Evolutionary conservation across 1,140 invertebrate species (phyloP).

Genomic region (Tetragnatha versicolor): DNA sequence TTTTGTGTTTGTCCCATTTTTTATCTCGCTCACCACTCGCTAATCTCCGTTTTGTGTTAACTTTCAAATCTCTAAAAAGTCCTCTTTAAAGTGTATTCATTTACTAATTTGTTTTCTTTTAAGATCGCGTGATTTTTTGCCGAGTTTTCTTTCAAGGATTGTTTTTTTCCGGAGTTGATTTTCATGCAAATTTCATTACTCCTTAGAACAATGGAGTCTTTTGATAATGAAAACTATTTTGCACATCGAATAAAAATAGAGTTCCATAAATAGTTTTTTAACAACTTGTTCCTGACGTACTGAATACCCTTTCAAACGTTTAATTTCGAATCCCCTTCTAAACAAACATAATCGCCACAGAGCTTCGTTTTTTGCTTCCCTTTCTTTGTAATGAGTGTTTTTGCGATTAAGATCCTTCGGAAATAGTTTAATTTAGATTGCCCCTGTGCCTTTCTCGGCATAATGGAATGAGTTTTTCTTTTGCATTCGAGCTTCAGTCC

Average conservation of each 20-base stretch:
- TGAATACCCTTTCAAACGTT: background rate
- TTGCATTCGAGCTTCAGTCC: too few relatives aligned
- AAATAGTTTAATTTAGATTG: background rate
- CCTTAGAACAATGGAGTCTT: slow-evolving; percentile 20
- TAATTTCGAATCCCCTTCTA: background rate
- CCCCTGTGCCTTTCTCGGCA: background rate
- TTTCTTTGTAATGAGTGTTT: too few relatives aligned
- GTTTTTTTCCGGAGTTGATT: slow-evolving; percentile 22
- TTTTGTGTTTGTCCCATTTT: slow-evolving; percentile 11
- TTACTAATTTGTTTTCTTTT: slow-evolving; percentile 43
- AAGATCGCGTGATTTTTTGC: slow-evolving; percentile 6
- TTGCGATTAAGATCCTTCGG: background rate
- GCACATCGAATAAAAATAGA: slow-evolving; percentile 1
- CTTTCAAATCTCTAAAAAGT: slow-evolving; percentile 7
- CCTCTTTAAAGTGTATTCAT: slow-evolving; percentile 17
- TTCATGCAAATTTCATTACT: slow-evolving; percentile 44
- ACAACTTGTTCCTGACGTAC: background rate
- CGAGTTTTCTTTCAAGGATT: background rate
- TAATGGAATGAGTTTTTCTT: too few relatives aligned
- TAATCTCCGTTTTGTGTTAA: background rate
- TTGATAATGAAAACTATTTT: slow-evolving; percentile 27
- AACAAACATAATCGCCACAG: too few relatives aligned
- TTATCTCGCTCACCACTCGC: background rate
- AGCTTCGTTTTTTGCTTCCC: too few relatives aligned
- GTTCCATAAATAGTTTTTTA: background rate